Evolutionary conservation across 2,888 invertebrate species (phyloP).

Genomic region (Vanessa cardui): DNA sequence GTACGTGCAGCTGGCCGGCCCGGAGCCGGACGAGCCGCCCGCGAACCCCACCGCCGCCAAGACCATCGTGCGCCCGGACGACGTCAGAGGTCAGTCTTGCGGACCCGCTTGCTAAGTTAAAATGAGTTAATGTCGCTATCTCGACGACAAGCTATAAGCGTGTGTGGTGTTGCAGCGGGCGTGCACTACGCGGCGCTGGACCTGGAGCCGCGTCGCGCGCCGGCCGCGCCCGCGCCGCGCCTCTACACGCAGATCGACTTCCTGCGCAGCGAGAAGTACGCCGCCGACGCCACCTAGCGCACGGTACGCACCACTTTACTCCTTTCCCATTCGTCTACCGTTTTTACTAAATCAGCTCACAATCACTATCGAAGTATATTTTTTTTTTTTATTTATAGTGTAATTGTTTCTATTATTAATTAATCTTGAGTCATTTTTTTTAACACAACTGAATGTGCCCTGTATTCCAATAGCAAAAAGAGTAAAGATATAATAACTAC

Average conservation of each 20-base stretch:
- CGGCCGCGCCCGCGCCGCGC: constrained; percentile 74
- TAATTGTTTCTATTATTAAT: too few relatives aligned
- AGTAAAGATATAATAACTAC: too few relatives aligned
- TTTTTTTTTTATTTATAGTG: too few relatives aligned
- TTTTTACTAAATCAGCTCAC: too few relatives aligned
- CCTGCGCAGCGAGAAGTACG: constrained; percentile 82
- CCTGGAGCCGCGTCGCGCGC: constrained; percentile 64
- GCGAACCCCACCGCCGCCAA: constrained; percentile 75
- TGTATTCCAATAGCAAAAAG: too few relatives aligned
- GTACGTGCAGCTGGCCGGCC: constrained; percentile 73
- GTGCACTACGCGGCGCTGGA: constrained; percentile 75
- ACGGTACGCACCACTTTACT: too few relatives aligned
- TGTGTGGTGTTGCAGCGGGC: constrained; percentile 40
- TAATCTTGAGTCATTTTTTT: too few relatives aligned
- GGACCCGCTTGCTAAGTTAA: neutral
- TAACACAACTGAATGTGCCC: too few relatives aligned
- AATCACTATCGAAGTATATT: too few relatives aligned
- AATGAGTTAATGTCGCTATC: too few relatives aligned
- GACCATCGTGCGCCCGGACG: constrained; percentile 55
- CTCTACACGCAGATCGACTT: constrained; percentile 93
- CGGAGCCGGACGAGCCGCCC: constrained; percentile 50
- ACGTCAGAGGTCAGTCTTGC: constrained; percentile 47
- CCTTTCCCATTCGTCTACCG: too few relatives aligned
- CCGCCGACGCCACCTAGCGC: constrained; percentile 45
- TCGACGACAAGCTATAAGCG: too few relatives aligned